phyloP scores from a whole-genome alignment of 2,113 vertebrate genomes.

The Stercorarius parasiticus region DNA sequence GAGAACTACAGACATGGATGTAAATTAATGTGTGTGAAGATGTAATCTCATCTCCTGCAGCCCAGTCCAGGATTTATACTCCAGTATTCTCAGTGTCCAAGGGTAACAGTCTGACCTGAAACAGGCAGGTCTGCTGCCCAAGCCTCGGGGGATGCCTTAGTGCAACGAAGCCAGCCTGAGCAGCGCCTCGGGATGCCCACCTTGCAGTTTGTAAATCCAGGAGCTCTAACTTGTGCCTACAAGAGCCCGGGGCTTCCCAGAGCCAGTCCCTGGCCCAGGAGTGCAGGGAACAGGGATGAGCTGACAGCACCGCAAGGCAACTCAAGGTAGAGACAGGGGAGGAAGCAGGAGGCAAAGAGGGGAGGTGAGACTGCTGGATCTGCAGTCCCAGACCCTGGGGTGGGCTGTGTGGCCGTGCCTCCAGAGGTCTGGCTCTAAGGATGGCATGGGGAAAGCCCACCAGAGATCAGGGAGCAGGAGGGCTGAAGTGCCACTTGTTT shows the following conservation, averaged over 20 bases:
- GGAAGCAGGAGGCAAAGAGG: background rate
- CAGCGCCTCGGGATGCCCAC: rapidly evolving
- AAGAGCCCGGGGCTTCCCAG: background rate
- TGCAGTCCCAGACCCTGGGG: background rate
- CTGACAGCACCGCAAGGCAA: background rate
- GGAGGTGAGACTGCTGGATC: background rate
- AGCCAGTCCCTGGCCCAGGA: background rate
- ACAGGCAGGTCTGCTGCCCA: background rate
- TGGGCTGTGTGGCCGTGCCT: background rate
- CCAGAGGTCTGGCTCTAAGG: background rate
- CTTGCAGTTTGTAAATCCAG: background rate
- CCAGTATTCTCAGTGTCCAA: background rate
- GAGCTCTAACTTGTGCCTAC: background rate
- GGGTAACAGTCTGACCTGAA: background rate
- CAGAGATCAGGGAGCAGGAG: background rate
- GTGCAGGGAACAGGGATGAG: rapidly evolving
- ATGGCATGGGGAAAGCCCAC: background rate
- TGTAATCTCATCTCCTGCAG: background rate
- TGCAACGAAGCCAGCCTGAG: background rate
- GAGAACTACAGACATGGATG: background rate
- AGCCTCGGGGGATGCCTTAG: background rate
- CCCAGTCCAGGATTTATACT: background rate
- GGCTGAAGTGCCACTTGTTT: background rate
- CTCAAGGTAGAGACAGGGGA: background rate
- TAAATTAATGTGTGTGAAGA: background rate